Base-by-base conservation (phyloP, 2,113 vertebrate genomes). In the Prionailurus viverrinus region DNA sequence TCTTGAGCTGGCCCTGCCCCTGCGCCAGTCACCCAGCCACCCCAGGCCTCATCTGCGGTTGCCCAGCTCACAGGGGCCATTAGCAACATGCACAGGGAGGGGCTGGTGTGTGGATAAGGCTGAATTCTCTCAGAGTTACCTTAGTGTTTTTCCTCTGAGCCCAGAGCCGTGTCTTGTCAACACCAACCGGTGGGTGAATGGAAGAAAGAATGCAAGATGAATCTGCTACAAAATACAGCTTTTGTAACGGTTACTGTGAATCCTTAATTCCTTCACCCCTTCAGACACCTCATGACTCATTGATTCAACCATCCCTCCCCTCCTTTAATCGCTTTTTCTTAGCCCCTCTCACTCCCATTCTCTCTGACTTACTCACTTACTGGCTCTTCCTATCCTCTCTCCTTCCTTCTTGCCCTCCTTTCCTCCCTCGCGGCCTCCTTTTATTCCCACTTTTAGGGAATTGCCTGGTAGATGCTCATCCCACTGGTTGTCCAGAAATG, bases 11-110 rank as follows among this genome's bases (percentile, higher is more conserved):
- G 41, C n/a, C 19, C 63, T 29, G 36, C 12, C 27, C 33, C 69
- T 19, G 15, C 0, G 2, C 6, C 27, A 76, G 51, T 53, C 65
- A 7, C 71, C 25, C 19, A 16, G 14, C 16, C 1, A 3, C 36
- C 5, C 31, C 45, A 33, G 41, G 15, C 41, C 31, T 45, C 82
- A 16, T 36, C 21, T 2, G 14, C 21, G 27, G 53, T 81, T 0
- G 11, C 61, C 65, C 31, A 63, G 10, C 25, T n/a, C 66, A 3
- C 76, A 25, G 15, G 36, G 69, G 68, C 31, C 25, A 0, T n/a
- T 23, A 21, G 61, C 61, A 63, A 76, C 7, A 8, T 11, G 14
- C 21, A 2, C 8, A 1, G 16, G 14, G 31, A 39, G 69, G 23
- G 27, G 53, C 80, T 33, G 55, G 53, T 18, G 2, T 36, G 31